Base-by-base conservation (phyloP, 35 echinoderm and acorn worm genomes). In the Strongylocentrotus purpuratus region DNA sequence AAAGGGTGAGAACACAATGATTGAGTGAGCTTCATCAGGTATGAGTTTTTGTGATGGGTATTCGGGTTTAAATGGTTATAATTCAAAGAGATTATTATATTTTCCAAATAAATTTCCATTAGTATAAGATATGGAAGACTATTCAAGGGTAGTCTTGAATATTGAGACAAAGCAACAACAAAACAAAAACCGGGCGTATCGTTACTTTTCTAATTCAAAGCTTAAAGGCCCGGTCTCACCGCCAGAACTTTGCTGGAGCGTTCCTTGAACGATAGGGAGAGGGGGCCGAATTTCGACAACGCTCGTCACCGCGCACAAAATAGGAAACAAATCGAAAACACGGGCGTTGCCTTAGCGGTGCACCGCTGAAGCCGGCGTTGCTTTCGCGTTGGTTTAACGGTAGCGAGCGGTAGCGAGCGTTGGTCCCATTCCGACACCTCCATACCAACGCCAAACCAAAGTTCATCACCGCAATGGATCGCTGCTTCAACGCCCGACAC, bases 401-500 rank as follows among this genome's bases (percentile, higher is more conserved):
- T 88, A 88, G 86, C 86, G 86, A 88, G 86, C 86, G 86, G 85
- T 86, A 86, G 85, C 85, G 85, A 86, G 85, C 85, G 85, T 86
- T 86, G 85, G 85, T 86, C 85, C 85, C 85, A 9, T 9, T 86
- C 8, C 32, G 85, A 86, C 85, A 86, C 2, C 85, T 86, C 85
- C 85, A 86, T 86, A 86, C 85, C 85, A 88, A 88, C 87, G 87
- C 87, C 87, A 88, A 88, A 88, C 31, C 87, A 41, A 88, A 88
- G 87, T 88, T 32, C 87, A 88, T 88, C 32, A 88, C 87, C 45
- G 87, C 87, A 88, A 88, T 88, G 87, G 87, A 88, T 88, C 87
- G 87, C 87, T 88, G 87, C 33, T 88, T 88, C 87, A 88, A 88
- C 87, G 87, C 87, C 87, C 87, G 87, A 88, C 87, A 88, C 87